These are phyloP conservation scores for Dendroctonus valens DNA, from an alignment of 1,140 invertebrate species.

Conservation along the genomic window DNA sequence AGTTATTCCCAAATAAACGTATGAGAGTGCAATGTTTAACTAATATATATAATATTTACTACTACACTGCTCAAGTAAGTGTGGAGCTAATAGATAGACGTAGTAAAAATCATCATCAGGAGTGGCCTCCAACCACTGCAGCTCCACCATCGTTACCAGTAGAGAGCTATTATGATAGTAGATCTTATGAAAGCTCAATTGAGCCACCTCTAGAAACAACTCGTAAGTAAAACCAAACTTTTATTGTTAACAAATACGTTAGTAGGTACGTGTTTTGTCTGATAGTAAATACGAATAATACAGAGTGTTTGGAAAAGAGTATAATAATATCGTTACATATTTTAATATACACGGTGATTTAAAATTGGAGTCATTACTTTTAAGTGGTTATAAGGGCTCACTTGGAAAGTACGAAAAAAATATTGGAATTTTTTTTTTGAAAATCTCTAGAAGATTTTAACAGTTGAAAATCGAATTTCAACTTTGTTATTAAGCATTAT, in stretches of 20 bases:
- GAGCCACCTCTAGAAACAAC: constrained; percentile 9
- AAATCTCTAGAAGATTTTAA: too few relatives aligned
- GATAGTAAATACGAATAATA: too few relatives aligned
- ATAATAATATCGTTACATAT: too few relatives aligned
- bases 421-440: too few relatives aligned
- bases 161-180: background rate
- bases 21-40: constrained; percentile 23
- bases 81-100: background rate
- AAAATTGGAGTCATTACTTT: too few relatives aligned
- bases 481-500: too few relatives aligned
- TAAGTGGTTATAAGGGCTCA: too few relatives aligned
- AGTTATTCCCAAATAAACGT: background rate
- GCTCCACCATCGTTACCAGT: background rate
- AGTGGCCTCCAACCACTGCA: background rate
- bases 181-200: constrained; percentile 2
- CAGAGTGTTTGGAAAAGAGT: too few relatives aligned
- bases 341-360: too few relatives aligned
- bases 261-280: background rate
- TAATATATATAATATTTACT: constrained; percentile 22
- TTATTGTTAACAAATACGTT: background rate
- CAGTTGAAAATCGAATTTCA: too few relatives aligned
- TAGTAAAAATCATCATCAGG: constrained; percentile 1
- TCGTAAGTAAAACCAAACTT: constrained; percentile 1
- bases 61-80: constrained; percentile 8
- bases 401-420: too few relatives aligned